Conservation (phyloP, 2,113 vertebrate genomes). For the Protomyctophum bolini region DNA sequence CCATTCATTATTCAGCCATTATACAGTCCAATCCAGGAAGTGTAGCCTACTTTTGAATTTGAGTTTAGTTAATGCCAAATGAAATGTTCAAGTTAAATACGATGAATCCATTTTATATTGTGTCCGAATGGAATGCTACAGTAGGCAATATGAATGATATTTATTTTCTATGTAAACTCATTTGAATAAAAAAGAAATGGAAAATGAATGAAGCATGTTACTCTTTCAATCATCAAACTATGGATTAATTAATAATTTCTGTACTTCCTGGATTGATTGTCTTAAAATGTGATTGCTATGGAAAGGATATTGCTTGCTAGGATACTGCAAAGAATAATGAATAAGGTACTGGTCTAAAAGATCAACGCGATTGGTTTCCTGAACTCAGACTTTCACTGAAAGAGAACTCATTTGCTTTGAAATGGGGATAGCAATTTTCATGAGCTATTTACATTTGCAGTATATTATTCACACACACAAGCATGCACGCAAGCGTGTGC, state of each 20-base stretch:
- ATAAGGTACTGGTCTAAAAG: neutral
- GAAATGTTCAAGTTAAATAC: neutral
- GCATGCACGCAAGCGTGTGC: neutral
- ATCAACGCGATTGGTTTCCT: neutral
- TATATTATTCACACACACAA: neutral
- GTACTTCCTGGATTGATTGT: neutral
- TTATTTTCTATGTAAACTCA: neutral
- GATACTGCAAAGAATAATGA: neutral
- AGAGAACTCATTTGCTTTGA: neutral
- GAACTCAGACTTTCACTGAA: neutral
- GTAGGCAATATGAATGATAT: neutral
- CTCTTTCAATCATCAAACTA: slow-evolving; percentile 9
- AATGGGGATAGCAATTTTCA: neutral
- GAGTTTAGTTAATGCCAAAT: neutral
- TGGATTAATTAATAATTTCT: neutral
- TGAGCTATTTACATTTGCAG: too few species aligned
- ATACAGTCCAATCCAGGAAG: neutral
- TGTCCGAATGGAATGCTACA: neutral
- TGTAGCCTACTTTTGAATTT: neutral
- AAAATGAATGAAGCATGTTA: slow-evolving; percentile 20
- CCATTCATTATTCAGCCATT: neutral
- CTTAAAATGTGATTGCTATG: neutral
- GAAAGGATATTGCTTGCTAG: neutral
- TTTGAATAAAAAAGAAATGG: neutral
- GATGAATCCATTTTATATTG: neutral